These are phyloP conservation scores for Paratilapia polleni DNA, from an alignment of 2,113 vertebrate genomes.

Conservation along the genomic window DNA sequence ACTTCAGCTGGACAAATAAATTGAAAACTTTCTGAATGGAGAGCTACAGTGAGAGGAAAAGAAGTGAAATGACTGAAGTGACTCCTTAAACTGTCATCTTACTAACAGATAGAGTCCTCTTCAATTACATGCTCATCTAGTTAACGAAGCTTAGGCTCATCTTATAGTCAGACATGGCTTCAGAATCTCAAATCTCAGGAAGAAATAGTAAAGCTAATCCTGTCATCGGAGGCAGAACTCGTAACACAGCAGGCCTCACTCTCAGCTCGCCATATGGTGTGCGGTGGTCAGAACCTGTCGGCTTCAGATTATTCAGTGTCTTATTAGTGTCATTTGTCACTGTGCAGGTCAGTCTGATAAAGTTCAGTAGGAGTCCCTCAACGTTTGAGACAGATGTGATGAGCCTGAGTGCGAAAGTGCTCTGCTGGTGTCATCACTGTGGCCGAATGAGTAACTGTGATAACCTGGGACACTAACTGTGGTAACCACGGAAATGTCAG, in stretches of 20 bases:
- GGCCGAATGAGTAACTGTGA: background rate
- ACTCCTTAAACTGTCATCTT: background rate
- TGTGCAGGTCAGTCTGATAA: background rate
- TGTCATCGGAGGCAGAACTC: background rate
- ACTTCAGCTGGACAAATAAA: background rate
- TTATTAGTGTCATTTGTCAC: background rate
- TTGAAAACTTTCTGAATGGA: background rate
- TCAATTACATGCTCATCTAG: background rate
- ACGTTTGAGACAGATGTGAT: background rate
- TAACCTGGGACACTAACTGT: background rate
- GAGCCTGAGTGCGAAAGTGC: background rate
- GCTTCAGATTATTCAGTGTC: slow-evolving; percentile 4
- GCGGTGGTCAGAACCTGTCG: background rate
- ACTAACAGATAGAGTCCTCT: too few species aligned
- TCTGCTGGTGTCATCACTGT: background rate
- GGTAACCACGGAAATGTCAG: background rate
- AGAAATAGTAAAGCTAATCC: background rate
- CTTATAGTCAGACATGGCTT: background rate
- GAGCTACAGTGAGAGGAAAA: background rate
- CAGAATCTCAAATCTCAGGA: background rate
- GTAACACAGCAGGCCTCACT: background rate
- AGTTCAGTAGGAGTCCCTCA: background rate
- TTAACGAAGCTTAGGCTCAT: background rate
- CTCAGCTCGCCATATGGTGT: background rate
- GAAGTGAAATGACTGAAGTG: background rate